These are phyloP conservation scores for Alethe castanea DNA, from an alignment of 2,113 vertebrate genomes.

Conservation along the genomic window DNA sequence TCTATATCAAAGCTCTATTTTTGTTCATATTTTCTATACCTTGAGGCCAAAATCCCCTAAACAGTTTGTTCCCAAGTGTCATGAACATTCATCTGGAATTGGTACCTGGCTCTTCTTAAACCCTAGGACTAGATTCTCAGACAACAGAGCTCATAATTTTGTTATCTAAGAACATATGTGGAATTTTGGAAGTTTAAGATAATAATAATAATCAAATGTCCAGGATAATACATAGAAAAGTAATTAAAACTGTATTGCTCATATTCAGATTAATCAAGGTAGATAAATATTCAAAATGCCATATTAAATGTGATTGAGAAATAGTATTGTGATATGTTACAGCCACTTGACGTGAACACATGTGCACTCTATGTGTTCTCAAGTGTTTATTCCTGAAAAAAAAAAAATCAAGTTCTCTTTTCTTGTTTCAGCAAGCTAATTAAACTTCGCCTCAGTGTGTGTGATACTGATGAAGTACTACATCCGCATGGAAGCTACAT, in stretches of 20 bases:
- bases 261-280: not conserved
- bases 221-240: rapidly evolving
- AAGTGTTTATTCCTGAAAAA: not conserved
- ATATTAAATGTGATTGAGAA: not conserved
- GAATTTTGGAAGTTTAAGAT: not conserved
- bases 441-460: not conserved
- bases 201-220: rapidly evolving
- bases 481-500: rapidly evolving
- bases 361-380: not conserved
- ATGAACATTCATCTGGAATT: not conserved
- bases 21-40: not conserved
- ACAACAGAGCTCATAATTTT: not conserved
- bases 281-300: not conserved
- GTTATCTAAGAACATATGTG: not conserved
- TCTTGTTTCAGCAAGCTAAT: not conserved
- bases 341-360: not conserved
- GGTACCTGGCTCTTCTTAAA: not conserved
- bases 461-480: not conserved
- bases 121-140: not conserved
- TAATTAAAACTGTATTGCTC: rapidly evolving
- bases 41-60: not conserved
- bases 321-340: rapidly evolving
- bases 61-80: not conserved
- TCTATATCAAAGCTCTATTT: not conserved
- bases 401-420: not conserved